These are phyloP conservation scores for Periphyllus acericola DNA, from an alignment of 2,888 invertebrate species.

Conservation along the genomic window DNA sequence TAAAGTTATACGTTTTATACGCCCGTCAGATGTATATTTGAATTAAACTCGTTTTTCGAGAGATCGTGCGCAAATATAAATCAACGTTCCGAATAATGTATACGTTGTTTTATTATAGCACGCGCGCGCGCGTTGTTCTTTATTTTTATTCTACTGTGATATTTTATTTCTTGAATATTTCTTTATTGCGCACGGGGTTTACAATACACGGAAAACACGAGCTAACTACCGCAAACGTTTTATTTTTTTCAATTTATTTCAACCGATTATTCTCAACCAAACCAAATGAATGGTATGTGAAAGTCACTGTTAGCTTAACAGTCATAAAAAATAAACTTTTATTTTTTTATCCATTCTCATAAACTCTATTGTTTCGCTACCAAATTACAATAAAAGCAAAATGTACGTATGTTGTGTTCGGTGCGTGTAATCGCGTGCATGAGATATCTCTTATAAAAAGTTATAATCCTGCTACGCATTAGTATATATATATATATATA, in stretches of 20 bases:
- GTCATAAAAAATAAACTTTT: slow-evolving; percentile 21
- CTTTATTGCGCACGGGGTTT: neutral
- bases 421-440: neutral
- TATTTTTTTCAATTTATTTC: neutral
- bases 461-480: slow-evolving; percentile 39
- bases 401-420: neutral
- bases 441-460: slow-evolving; percentile 42
- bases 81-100: neutral
- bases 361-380: slow-evolving; percentile 19
- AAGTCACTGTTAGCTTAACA: neutral
- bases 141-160: neutral
- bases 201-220: neutral
- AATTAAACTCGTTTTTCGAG: neutral
- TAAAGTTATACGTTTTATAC: neutral
- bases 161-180: neutral
- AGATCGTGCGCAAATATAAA: neutral
- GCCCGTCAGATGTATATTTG: neutral
- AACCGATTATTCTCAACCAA: neutral
- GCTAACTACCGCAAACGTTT: neutral
- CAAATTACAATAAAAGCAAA: slow-evolving; percentile 46
- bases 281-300: neutral
- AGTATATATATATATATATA: slow-evolving; percentile 10
- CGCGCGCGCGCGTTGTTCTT: neutral
- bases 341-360: neutral
- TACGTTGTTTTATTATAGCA: neutral